A percentile compares a stretch with the other conserved stretches of the same genome.
These are phyloP conservation scores for Blastobasis lacticolella DNA, from an alignment of 2,888 invertebrate genomes.

Conservation along the genomic window DNA sequence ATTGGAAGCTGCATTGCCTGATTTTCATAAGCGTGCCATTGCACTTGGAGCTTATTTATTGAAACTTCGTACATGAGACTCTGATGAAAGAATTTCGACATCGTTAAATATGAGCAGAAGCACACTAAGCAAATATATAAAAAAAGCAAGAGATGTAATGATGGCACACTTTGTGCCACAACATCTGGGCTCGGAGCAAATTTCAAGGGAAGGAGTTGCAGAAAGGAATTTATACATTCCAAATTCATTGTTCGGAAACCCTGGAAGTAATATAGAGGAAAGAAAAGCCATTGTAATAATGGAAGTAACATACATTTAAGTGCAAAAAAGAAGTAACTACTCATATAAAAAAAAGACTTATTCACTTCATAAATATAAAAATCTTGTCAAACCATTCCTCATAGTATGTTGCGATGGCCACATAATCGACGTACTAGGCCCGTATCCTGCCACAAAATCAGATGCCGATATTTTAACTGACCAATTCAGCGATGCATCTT, in stretches of 20 bases:
- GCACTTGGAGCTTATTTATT: background rate
- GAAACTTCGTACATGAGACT: background rate
- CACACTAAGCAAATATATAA: background rate
- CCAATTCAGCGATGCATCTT: constrained; percentile 6
- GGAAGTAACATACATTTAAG: constrained; percentile 8
- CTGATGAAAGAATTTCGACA: background rate
- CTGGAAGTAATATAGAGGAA: background rate
- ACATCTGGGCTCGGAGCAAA: constrained; percentile 1
- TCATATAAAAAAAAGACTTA: constrained; percentile 11
- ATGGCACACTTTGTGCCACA: background rate
- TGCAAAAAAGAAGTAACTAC: constrained; percentile 11
- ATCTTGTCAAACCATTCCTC: constrained; percentile 12
- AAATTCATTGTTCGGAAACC: background rate
- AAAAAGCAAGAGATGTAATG: background rate
- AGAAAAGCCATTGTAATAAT: constrained; percentile 7
- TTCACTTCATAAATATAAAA: constrained; percentile 11
- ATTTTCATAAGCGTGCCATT: background rate
- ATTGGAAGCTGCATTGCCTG: too few species aligned
- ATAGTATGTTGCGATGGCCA: constrained; percentile 1
- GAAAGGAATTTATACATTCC: background rate
- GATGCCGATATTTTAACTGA: constrained; percentile 12
- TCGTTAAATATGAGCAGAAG: background rate
- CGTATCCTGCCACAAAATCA: constrained; percentile 9
- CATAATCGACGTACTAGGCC: constrained; percentile 12
- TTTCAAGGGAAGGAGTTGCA: background rate